Evolutionary conservation across 1,140 invertebrate genomes (phyloP).

Genomic region (Atta colombica): DNA sequence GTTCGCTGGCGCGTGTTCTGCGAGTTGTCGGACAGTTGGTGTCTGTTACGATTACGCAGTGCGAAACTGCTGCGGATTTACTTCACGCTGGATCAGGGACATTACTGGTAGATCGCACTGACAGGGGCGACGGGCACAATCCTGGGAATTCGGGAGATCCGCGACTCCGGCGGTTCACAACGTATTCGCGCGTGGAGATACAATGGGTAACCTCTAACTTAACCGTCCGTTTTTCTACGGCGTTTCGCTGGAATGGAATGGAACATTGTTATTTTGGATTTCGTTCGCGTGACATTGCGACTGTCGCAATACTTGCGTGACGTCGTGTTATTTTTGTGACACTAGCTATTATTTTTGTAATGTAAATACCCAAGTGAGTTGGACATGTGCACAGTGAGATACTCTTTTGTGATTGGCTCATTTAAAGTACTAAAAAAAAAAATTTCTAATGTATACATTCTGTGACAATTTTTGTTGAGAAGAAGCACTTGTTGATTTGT

Average conservation of each 20-base stretch:
- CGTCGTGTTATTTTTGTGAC: not conserved
- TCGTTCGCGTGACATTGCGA: not conserved
- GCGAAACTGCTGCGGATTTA: not conserved
- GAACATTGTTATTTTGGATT: not conserved
- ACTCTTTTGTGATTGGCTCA: not conserved
- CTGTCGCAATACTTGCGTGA: not conserved
- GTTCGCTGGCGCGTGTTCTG: not conserved
- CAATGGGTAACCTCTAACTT: constrained; percentile 40
- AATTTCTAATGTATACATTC: not conserved
- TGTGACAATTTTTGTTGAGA: not conserved
- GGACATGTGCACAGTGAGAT: not conserved
- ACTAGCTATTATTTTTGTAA: not conserved
- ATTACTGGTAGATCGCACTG: not conserved
- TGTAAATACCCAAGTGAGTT: not conserved
- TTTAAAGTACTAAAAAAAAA: not conserved
- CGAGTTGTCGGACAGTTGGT: not conserved
- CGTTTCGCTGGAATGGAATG: too few species aligned
- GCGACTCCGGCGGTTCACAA: not conserved
- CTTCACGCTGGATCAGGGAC: not conserved
- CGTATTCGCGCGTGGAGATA: not conserved
- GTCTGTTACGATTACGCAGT: not conserved
- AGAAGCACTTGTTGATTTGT: not conserved
- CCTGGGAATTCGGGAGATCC: not conserved
- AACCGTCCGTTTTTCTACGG: too few species aligned
- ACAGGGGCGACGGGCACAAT: not conserved